A percentile compares a stretch with the other conserved stretches of the same genome.
Evolutionary conservation across 2,888 invertebrate genomes (phyloP).

Genomic region (Petrophora chlorosata): DNA sequence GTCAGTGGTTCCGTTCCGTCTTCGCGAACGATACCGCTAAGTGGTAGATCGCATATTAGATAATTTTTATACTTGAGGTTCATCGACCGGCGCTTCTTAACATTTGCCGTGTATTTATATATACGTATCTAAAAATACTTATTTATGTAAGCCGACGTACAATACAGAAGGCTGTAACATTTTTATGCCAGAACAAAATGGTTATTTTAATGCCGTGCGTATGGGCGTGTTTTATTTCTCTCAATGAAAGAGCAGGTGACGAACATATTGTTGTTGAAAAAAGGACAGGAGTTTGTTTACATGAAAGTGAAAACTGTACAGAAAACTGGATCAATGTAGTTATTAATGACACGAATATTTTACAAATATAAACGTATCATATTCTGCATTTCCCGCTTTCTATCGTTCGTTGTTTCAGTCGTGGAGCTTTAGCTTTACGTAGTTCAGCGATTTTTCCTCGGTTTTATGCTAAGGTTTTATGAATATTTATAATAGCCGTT

Average conservation of each 20-base stretch:
- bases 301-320: not conserved
- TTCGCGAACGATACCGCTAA: conserved; percentile 23
- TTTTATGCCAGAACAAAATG: conserved; percentile 30
- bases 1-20: conserved; percentile 38
- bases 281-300: conserved; percentile 8
- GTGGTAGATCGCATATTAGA: conserved; percentile 25
- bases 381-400: not conserved
- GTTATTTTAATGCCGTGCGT: conserved; percentile 24
- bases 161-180: conserved; percentile 26
- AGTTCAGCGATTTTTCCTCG: conserved; percentile 24
- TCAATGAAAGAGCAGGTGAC: conserved; percentile 17
- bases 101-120: conserved; percentile 26
- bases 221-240: conserved; percentile 14
- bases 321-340: not conserved
- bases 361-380: too few species aligned
- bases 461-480: conserved; percentile 25
- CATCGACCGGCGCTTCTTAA: conserved; percentile 29
- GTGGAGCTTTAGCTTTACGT: conserved; percentile 11
- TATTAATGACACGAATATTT: not conserved
- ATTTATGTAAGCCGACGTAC: conserved; percentile 31
- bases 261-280: conserved; percentile 8
- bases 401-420: not conserved
- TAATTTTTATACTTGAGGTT: conserved; percentile 27
- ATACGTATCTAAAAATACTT: conserved; percentile 30
- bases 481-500: conserved; percentile 36